Evolutionary conservation across 2,113 vertebrate genomes (phyloP), one percentile per base, ranked within the genome.

Genomic region (Montifringilla adamsi): DNA sequence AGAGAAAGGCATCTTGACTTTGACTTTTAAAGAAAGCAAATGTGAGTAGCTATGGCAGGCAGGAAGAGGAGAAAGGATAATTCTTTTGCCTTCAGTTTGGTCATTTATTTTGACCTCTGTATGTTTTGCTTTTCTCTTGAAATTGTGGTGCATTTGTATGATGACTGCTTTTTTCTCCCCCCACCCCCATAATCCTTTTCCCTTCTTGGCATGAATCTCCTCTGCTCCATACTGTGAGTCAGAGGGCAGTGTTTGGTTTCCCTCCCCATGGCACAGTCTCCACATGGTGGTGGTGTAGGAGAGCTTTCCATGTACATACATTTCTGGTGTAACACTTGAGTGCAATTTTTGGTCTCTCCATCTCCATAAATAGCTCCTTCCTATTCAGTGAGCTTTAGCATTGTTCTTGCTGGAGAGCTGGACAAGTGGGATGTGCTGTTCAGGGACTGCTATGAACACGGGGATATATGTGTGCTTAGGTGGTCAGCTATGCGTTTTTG

Each of bases 261-360:
- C 24, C 8, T 72, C 14, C 43, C 24, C 14, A 7, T 1, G 5
- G 31, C 37, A 67, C 15, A 44, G 41, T 74, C 73, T 95, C 84
- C 87, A 89, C 91, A 69, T 56, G 77, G 81, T 84, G 94, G 89
- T 97, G 89, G 23, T 79, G 81, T 72, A 82, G 93, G 62, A 94
- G 49, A 95, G 56, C 44, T 92, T 33, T 95, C 52, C 3, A 10
- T 0, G 0, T 47, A 13, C 9, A 3, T 26, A 4, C 0, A 2
- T 43, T 56, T 59, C 24, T 83, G 49, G 9, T 69, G 28, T 49
- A 77, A 68, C 41, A 21, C 30, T 63, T 66, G 23, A n/a, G 8
- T 73, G 66, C 22, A 37, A 0, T 37, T 68, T 77, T 67, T 2
- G 2, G n/a, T 53, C 43, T 68, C 33, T 69, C 37, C 28, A 66